Evolutionary conservation across 2,113 vertebrate genomes (phyloP).

Genomic region (Trematocara zebra): DNA sequence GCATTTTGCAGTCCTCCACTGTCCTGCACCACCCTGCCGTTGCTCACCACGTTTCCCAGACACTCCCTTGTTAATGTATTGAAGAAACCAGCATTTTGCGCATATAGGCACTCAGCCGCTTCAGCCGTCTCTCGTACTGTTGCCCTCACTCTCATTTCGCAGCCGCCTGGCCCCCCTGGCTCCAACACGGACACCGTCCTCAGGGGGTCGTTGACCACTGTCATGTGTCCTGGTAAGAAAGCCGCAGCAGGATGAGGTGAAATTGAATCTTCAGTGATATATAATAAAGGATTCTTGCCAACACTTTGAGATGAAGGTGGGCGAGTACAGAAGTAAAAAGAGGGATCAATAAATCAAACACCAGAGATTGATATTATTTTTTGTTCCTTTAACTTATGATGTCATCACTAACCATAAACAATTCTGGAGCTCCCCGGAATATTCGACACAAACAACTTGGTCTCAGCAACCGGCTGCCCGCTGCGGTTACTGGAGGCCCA

Average conservation of each 20-base stretch:
- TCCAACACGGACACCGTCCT: slow-evolving; percentile 84
- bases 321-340: neutral
- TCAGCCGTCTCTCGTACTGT: slow-evolving; percentile 76
- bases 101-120: slow-evolving; percentile 72
- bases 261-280: neutral
- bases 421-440: slow-evolving; percentile 20
- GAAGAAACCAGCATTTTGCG: slow-evolving; percentile 92
- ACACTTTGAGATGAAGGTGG: neutral
- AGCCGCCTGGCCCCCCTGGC: slow-evolving; percentile 79
- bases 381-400: neutral
- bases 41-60: slow-evolving; percentile 86
- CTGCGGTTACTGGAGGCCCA: slow-evolving; percentile 52
- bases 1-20: slow-evolving; percentile 86
- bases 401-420: slow-evolving; percentile 65
- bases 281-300: neutral
- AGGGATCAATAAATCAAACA: neutral
- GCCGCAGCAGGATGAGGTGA: neutral
- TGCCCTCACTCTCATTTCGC: slow-evolving; percentile 43
- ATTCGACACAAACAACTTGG: slow-evolving; percentile 74
- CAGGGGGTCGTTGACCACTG: slow-evolving; percentile 77
- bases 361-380: neutral
- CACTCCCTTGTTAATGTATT: slow-evolving; percentile 55
- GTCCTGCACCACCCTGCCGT: slow-evolving; percentile 72
- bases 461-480: slow-evolving; percentile 44
- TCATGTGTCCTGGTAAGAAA: slow-evolving; percentile 74